Evolutionary conservation across 2,888 invertebrate species (phyloP).

Genomic region (Smittia sp.): DNA sequence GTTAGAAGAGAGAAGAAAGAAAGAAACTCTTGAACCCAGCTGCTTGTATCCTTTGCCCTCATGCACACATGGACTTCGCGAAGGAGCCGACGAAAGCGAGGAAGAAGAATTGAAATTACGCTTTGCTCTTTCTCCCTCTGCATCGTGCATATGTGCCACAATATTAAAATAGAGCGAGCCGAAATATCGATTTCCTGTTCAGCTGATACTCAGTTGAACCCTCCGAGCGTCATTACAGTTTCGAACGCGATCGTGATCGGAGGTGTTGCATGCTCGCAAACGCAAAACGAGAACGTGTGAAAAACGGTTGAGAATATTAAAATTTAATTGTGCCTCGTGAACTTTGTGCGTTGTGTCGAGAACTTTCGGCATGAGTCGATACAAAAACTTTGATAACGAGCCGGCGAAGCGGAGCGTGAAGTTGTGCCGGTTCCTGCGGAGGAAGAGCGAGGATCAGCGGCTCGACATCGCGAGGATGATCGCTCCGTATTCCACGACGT

Average conservation of each 20-base stretch:
- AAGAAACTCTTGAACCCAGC: conserved; percentile 28
- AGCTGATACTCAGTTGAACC: conserved; percentile 27
- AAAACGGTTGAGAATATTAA: neutral
- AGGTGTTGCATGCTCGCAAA: conserved; percentile 17
- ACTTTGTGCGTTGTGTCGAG: neutral
- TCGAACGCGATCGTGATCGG: conserved; percentile 26
- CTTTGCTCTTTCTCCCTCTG: neutral
- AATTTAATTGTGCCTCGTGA: neutral
- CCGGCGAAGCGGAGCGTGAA: neutral
- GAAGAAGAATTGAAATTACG: conserved; percentile 35
- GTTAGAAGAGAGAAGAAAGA: neutral
- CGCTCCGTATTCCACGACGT: neutral
- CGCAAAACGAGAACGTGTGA: neutral
- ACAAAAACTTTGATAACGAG: conserved; percentile 29
- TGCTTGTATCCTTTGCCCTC: conserved; percentile 34
- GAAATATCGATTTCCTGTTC: conserved; percentile 34
- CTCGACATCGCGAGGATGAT: conserved; percentile 23
- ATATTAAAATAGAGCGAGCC: conserved; percentile 24
- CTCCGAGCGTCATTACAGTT: conserved; percentile 3
- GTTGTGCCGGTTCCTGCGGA: neutral
- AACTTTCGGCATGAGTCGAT: conserved; percentile 25
- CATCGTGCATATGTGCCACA: neutral
- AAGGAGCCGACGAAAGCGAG: conserved; percentile 27
- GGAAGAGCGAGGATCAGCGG: neutral
- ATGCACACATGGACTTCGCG: neutral